Conservation (phyloP, 2,888 invertebrate species). For the Anodontia alba region DNA sequence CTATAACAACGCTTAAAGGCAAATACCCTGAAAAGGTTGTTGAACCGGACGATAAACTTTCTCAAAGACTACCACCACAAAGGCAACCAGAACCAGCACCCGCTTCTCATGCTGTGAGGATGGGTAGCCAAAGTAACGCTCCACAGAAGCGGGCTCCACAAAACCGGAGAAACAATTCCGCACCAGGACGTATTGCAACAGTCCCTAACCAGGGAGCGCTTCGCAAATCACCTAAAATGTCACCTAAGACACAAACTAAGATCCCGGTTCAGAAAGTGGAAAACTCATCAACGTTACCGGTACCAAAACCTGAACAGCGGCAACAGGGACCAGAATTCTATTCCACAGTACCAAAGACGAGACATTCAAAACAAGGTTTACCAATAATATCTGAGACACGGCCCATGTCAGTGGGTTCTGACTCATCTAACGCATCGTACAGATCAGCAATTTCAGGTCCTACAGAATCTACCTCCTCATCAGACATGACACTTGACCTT, state of each 20-base stretch:
- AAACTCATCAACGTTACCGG: conserved; percentile 33
- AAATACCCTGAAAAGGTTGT: conserved; percentile 54
- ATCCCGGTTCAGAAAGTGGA: conserved; percentile 34
- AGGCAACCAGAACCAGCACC: conserved; percentile 47
- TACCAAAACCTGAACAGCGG: conserved; percentile 26
- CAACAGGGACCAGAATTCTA: conserved; percentile 48
- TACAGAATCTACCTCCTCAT: conserved; percentile 49
- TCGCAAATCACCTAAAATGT: conserved; percentile 40
- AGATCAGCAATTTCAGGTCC: conserved; percentile 36
- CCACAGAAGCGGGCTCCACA: conserved; percentile 65
- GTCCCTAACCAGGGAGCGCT: conserved; percentile 70
- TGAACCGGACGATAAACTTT: conserved; percentile 49
- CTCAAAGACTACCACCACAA: conserved; percentile 66
- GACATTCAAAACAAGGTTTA: conserved; percentile 52
- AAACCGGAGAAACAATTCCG: conserved; percentile 72
- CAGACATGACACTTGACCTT: conserved; percentile 59
- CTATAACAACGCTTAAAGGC: conserved; percentile 77
- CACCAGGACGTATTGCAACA: conserved; percentile 78
- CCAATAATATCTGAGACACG: conserved; percentile 55
- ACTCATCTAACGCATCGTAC: conserved; percentile 39
- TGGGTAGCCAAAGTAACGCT: conserved; percentile 57
- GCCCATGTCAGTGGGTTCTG: conserved; percentile 42
- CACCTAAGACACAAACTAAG: conserved; percentile 24
- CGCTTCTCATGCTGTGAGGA: conserved; percentile 57
- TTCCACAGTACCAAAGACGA: conserved; percentile 53